Evolutionary conservation across 1,140 invertebrate genomes (phyloP).

Genomic region (Lepidurus packardi): DNA sequence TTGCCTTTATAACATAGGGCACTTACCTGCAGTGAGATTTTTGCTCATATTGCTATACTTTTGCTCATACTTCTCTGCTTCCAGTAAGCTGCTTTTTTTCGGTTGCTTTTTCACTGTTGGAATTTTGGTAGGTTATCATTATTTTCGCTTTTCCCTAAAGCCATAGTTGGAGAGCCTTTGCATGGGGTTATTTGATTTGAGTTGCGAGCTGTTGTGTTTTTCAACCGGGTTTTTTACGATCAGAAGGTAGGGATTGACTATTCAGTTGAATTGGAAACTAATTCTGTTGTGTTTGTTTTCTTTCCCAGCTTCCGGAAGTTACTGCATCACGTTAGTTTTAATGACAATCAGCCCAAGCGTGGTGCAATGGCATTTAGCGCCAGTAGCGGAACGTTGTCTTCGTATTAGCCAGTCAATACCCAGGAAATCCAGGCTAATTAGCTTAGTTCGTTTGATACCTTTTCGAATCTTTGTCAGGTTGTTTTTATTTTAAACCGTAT

Average conservation of each 20-base stretch:
- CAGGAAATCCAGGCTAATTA: not conserved
- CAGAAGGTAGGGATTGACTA: too few species aligned
- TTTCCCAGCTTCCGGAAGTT: not conserved
- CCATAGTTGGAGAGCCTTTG: conserved; percentile 7
- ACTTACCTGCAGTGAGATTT: not conserved
- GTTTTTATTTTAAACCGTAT: not conserved
- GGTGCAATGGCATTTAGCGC: not conserved
- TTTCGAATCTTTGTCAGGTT: not conserved
- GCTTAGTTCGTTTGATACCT: not conserved
- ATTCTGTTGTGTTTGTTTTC: not conserved
- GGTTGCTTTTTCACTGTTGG: not conserved
- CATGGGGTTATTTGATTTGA: conserved; percentile 7
- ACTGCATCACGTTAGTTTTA: not conserved
- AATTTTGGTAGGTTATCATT: conserved; percentile 11
- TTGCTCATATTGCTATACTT: conserved; percentile 12
- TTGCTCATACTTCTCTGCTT: not conserved
- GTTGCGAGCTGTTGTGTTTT: not conserved
- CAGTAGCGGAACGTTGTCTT: conserved; percentile 8
- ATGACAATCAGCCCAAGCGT: conserved; percentile 11
- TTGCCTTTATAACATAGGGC: not conserved
- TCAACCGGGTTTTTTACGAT: too few species aligned
- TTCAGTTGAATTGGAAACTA: not conserved
- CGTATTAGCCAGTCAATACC: conserved; percentile 10
- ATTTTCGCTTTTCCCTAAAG: conserved; percentile 19
- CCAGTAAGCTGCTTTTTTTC: conserved; percentile 14